Percentiles rank a stretch among this genome's conserved stretches.
Conservation (phyloP, 1,140 invertebrate species). For the Zaprionus capensis region DNA sequence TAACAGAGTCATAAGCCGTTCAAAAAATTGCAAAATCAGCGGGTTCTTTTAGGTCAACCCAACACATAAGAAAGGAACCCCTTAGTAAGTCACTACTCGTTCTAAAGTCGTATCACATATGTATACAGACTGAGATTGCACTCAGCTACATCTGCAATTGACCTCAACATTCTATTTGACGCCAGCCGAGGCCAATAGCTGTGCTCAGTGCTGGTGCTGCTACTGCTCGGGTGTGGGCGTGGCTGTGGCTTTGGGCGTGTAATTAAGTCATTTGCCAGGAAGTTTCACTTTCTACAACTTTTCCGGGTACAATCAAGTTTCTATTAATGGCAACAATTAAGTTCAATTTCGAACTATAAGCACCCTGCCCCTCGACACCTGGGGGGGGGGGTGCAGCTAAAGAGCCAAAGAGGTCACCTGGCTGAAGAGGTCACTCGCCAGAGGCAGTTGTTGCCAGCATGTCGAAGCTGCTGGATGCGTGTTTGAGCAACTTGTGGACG, state of each 20-base stretch:
- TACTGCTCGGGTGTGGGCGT: conserved; percentile 28
- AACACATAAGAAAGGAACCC: neutral
- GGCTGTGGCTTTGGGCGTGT: conserved; percentile 38
- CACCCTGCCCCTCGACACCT: neutral
- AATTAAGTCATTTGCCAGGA: conserved; percentile 64
- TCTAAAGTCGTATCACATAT: neutral
- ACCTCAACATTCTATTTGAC: no score
- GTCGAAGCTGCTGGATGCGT: conserved; percentile 55
- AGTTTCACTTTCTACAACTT: conserved; percentile 41
- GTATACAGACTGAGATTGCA: neutral
- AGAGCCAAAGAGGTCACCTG: neutral
- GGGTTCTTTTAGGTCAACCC: no score
- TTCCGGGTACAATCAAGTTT: neutral
- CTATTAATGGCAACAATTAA: neutral
- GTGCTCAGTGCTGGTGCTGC: conserved; percentile 7
- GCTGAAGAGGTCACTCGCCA: neutral
- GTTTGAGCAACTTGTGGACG: conserved; percentile 54
- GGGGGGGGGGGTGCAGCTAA: neutral
- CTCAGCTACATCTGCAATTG: neutral
- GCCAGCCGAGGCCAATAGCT: neutral
- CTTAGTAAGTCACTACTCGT: neutral
- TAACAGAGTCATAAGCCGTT: no score
- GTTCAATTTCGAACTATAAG: neutral
- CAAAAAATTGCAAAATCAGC: no score
- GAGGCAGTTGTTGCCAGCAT: conserved; percentile 39